Evolutionary conservation across 2,888 invertebrate species (phyloP).

Genomic region (Drosophila percnosoma): DNA sequence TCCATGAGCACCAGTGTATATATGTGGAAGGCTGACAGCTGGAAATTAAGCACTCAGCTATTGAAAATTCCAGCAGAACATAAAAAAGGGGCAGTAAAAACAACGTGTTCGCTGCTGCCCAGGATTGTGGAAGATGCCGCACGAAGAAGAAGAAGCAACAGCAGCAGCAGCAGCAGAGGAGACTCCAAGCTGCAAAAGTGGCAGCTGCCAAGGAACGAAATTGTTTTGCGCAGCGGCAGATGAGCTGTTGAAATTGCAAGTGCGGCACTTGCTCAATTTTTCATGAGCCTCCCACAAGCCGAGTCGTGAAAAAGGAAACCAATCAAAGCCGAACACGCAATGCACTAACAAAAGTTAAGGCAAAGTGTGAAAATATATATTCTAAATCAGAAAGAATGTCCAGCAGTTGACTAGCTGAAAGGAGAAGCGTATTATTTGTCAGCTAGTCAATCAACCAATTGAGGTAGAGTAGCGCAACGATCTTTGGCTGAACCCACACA

Average conservation of each 20-base stretch:
- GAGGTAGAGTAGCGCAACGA: conserved; percentile 15
- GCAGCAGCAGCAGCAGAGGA: not conserved
- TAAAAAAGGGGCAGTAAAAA: conserved; percentile 18
- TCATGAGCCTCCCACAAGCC: conserved; percentile 75
- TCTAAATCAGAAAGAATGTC: not conserved
- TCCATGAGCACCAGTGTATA: conserved; percentile 1
- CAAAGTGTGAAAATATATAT: not conserved
- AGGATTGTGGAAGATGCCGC: conserved; percentile 30
- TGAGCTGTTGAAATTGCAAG: conserved; percentile 79
- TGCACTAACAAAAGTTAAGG: conserved; percentile 18
- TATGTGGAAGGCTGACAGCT: conserved; percentile 24
- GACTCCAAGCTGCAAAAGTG: conserved; percentile 21
- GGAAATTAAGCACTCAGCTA: conserved; percentile 49
- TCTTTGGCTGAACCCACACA: conserved; percentile 44
- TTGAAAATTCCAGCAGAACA: conserved; percentile 33
- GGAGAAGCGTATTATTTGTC: not conserved
- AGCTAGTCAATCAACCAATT: not conserved
- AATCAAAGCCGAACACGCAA: conserved; percentile 16
- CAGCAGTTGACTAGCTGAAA: not conserved
- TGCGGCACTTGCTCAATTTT: conserved; percentile 78
- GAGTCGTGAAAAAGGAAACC: conserved; percentile 8
- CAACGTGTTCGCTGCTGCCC: conserved; percentile 16
- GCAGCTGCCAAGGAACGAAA: conserved; percentile 59
- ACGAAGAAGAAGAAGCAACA: not conserved
- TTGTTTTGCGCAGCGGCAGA: conserved; percentile 74